Evolutionary conservation across 2,888 invertebrate genomes (phyloP).

Genomic region (Tinea pellionella): DNA sequence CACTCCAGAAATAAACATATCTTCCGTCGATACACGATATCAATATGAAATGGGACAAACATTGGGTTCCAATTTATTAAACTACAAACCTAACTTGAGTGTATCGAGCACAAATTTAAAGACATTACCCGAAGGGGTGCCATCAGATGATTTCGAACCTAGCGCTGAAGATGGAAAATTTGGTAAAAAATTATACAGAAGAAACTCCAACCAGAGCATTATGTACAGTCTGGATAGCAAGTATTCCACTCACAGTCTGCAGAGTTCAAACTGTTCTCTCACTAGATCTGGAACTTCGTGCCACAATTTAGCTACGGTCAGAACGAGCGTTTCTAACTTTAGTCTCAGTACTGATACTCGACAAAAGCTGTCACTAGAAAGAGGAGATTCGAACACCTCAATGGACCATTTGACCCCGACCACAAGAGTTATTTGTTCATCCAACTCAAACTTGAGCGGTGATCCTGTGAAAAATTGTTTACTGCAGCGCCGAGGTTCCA

Average conservation of each 20-base stretch:
- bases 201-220: slow-evolving; percentile 72
- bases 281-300: slow-evolving; percentile 55
- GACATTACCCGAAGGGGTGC: slow-evolving; percentile 77
- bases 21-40: slow-evolving; percentile 33
- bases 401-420: slow-evolving; percentile 61
- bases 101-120: slow-evolving; percentile 78
- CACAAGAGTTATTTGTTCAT: slow-evolving; percentile 59
- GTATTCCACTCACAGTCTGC: slow-evolving; percentile 47
- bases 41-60: slow-evolving; percentile 39
- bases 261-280: slow-evolving; percentile 66
- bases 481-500: slow-evolving; percentile 84
- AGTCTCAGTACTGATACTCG: slow-evolving; percentile 50
- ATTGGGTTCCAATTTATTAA: slow-evolving; percentile 67
- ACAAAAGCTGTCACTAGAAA: slow-evolving; percentile 76
- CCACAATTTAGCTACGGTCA: slow-evolving; percentile 51
- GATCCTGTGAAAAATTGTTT: slow-evolving; percentile 71
- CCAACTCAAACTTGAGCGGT: slow-evolving; percentile 50
- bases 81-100: slow-evolving; percentile 72
- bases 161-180: slow-evolving; percentile 53
- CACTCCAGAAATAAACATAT: slow-evolving; percentile 49
- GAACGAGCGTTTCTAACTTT: slow-evolving; percentile 59
- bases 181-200: slow-evolving; percentile 62
- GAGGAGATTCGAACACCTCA: slow-evolving; percentile 89
- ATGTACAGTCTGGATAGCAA: slow-evolving; percentile 54
- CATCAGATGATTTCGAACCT: slow-evolving; percentile 73